phyloP scores from a whole-genome alignment of 1,140 invertebrate species.

The Zaprionus camerounensis region DNA sequence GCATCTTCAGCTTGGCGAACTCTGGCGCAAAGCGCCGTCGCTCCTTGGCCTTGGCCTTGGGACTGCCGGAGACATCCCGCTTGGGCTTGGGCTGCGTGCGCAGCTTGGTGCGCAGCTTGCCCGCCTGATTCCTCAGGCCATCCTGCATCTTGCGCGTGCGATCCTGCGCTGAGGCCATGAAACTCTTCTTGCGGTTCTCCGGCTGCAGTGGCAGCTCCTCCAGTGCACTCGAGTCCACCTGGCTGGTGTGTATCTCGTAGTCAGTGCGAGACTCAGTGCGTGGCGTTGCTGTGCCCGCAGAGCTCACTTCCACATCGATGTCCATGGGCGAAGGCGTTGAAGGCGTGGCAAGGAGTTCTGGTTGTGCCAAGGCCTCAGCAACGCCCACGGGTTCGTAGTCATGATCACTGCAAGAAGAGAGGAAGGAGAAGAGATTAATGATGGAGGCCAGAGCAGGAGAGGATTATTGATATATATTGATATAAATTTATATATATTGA shows the following conservation, averaged over 20 bases:
- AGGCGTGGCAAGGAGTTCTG: conserved; percentile 26
- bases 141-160: conserved; percentile 85
- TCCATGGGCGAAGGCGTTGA: conserved; percentile 51
- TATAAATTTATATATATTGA: too few relatives aligned
- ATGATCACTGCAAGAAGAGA: conserved; percentile 90
- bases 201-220: conserved; percentile 87
- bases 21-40: conserved; percentile 77
- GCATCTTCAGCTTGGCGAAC: conserved; percentile 85
- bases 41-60: conserved; percentile 80
- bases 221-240: conserved; percentile 88
- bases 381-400: conserved; percentile 93
- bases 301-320: conserved; percentile 67
- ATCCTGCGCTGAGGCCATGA: conserved; percentile 85
- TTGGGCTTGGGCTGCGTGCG: conserved; percentile 84
- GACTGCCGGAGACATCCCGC: conserved; percentile 78
- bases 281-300: conserved; percentile 83
- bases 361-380: conserved; percentile 69
- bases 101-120: conserved; percentile 87
- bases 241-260: conserved; percentile 88
- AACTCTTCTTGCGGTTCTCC: conserved; percentile 86
- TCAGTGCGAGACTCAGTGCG: conserved; percentile 87
- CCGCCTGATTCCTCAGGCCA: conserved; percentile 87
- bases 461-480: too few relatives aligned
- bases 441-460: neutral
- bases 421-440: neutral